Conservation (phyloP, 2,113 vertebrate genomes). For the Ophiodon elongatus region DNA sequence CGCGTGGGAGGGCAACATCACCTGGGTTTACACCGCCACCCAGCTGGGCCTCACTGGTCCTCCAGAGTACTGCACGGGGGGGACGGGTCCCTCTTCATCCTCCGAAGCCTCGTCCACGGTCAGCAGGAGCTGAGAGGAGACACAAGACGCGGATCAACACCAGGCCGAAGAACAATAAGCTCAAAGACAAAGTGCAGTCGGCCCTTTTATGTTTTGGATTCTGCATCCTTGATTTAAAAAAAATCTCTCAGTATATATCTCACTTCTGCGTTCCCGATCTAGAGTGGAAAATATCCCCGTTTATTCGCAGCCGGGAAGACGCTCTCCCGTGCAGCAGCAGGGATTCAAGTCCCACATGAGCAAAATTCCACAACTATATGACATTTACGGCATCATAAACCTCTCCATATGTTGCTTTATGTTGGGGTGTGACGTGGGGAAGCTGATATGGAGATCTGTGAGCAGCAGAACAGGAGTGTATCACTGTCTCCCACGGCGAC, state of each 20-base stretch:
- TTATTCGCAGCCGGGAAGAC: no score
- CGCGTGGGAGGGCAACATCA: neutral
- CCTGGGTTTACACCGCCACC: conserved; percentile 73
- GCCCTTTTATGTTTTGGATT: neutral
- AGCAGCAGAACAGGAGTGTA: neutral
- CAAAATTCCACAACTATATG: conserved; percentile 10
- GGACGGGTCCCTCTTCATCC: conserved; percentile 49
- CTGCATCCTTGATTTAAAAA: no score
- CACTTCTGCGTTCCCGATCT: conserved; percentile 22
- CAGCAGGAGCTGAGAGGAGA: conserved; percentile 69
- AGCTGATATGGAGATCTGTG: neutral
- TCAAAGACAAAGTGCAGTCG: neutral
- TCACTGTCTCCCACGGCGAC: neutral
- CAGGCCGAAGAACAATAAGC: neutral
- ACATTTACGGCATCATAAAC: conserved; percentile 33
- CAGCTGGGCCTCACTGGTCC: conserved; percentile 73
- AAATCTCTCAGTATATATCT: conserved; percentile 14
- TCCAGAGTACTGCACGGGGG: conserved; percentile 60
- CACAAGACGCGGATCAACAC: no score
- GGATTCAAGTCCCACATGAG: conserved; percentile 13
- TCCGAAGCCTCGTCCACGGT: conserved; percentile 58
- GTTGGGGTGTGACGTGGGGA: neutral
- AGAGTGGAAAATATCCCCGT: conserved; percentile 20
- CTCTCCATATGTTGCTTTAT: conserved; percentile 27
- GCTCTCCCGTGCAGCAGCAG: conserved; percentile 13